Conservation (phyloP, 2,888 invertebrate genomes). For the Campopleginae sp. region DNA sequence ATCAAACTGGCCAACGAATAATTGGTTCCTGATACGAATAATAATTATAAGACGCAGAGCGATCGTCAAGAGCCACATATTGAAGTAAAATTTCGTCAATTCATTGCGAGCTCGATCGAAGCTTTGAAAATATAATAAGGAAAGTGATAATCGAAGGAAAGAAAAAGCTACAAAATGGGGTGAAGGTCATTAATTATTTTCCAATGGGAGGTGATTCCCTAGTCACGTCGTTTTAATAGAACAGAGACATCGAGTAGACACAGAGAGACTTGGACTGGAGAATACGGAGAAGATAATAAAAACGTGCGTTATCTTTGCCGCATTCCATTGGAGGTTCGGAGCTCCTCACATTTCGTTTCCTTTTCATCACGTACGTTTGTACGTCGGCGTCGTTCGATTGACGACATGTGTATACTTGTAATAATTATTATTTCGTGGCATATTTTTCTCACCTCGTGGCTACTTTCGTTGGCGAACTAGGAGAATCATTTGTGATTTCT, state of each 20-base stretch:
- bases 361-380: slow-evolving; percentile 16
- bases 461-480: slow-evolving; percentile 72
- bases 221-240: neutral
- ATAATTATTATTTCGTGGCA: slow-evolving; percentile 7
- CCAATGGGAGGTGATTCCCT: neutral
- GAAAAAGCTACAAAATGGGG: neutral
- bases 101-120: neutral
- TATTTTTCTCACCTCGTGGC: slow-evolving; percentile 78
- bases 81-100: neutral
- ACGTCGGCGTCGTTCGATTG: neutral
- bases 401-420: neutral
- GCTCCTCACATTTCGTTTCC: slow-evolving; percentile 19
- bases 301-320: slow-evolving; percentile 57
- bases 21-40: neutral
- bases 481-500: slow-evolving; percentile 56
- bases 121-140: slow-evolving; percentile 4
- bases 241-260: neutral
- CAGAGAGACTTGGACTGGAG: neutral
- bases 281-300: slow-evolving; percentile 22
- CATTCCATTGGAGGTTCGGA: slow-evolving; percentile 55
- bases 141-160: neutral
- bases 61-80: neutral
- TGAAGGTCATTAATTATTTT: neutral
- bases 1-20: neutral
- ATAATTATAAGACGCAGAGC: too few species aligned